Evolutionary conservation across 2,113 vertebrate species (phyloP).

Genomic region (Notechis scutatus): DNA sequence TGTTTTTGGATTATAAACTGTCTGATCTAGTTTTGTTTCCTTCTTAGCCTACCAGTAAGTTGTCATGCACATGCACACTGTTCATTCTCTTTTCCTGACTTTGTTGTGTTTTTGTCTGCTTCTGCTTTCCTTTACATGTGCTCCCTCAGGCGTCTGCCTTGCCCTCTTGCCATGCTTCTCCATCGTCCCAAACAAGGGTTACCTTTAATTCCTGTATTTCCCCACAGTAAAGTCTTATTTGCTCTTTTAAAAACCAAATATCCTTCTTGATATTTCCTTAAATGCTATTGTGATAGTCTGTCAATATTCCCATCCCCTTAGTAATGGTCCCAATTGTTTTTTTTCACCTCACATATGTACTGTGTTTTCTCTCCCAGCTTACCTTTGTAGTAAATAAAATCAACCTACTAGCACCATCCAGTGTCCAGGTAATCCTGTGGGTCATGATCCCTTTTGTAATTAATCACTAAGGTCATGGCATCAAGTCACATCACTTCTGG

Average conservation of each 20-base stretch:
- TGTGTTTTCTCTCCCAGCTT: neutral
- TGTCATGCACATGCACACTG: neutral
- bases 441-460: neutral
- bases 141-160: neutral
- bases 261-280: neutral
- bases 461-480: neutral
- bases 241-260: neutral
- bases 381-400: neutral
- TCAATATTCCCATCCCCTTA: neutral
- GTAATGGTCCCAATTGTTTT: neutral
- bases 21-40: neutral
- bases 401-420: neutral
- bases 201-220: neutral
- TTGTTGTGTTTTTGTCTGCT: neutral
- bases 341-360: neutral
- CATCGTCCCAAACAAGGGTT: neutral
- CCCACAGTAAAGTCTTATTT: neutral
- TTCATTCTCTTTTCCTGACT: neutral
- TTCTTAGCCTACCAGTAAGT: neutral
- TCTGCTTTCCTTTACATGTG: neutral
- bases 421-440: neutral
- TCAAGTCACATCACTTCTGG: neutral
- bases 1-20: neutral
- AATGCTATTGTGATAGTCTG: neutral
- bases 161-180: neutral